phyloP scores from a whole-genome alignment of 2,113 vertebrate genomes.

The Ceyx melanurus region DNA sequence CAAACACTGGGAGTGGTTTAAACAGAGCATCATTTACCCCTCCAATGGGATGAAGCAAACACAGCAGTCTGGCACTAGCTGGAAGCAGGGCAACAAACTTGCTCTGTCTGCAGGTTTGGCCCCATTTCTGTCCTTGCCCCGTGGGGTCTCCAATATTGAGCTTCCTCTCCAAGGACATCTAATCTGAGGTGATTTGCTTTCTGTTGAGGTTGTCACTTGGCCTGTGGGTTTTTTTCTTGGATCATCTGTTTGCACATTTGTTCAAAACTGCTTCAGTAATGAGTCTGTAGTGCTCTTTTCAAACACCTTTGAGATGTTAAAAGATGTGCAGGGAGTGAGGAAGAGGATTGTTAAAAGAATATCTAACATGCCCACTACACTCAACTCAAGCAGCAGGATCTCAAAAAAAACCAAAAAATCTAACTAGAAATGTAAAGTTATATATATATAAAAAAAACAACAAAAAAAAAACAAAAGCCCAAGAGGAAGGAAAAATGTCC shows the following conservation, averaged over 20 bases:
- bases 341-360: neutral
- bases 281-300: neutral
- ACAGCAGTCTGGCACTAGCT: neutral
- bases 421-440: neutral
- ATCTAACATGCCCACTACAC: neutral
- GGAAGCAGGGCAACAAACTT: neutral
- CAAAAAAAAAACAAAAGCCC: no score
- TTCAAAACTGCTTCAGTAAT: neutral
- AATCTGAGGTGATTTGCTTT: neutral
- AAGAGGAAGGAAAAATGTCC: neutral
- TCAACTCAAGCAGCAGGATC: neutral
- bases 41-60: neutral
- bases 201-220: neutral
- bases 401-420: neutral
- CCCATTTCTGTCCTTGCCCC: neutral
- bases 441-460: rapidly evolving
- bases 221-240: neutral
- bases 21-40: neutral
- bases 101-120: neutral
- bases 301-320: neutral
- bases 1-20: neutral
- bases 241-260: neutral
- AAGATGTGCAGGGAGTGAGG: neutral
- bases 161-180: neutral
- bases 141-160: neutral